These are phyloP conservation scores for Toxotes jaculatrix DNA, from an alignment of 2,113 vertebrate species.

Conservation along the genomic window DNA sequence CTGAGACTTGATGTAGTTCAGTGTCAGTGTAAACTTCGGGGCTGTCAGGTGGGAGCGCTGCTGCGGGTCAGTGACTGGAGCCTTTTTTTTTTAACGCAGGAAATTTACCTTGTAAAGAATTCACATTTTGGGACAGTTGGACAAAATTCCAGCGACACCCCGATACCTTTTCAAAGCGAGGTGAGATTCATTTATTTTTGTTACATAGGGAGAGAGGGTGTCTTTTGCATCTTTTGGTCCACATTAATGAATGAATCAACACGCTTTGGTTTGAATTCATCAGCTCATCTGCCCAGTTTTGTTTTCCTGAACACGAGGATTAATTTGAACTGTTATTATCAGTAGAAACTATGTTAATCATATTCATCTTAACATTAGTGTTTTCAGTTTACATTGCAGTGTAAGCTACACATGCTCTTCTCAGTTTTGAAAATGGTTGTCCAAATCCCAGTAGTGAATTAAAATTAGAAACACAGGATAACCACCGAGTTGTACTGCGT, in stretches of 20 bases:
- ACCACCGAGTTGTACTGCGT: not conserved
- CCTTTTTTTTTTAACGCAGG: not conserved
- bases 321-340: not conserved
- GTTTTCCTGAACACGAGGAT: not conserved
- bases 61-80: not conserved
- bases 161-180: not conserved
- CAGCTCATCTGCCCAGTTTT: not conserved
- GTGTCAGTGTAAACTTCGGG: not conserved
- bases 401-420: not conserved
- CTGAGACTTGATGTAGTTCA: not conserved
- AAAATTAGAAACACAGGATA: not conserved
- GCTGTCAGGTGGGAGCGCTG: slow-evolving; percentile 51
- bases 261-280: not conserved
- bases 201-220: too few relatives aligned
- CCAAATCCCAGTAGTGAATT: not conserved
- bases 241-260: slow-evolving; percentile 23
- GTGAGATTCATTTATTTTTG: slow-evolving; percentile 25
- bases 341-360: not conserved
- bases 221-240: not conserved
- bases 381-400: not conserved
- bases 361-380: not conserved
- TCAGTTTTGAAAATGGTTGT: not conserved
- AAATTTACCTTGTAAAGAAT: not conserved
- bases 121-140: not conserved
- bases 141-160: not conserved